These are phyloP conservation scores for Parnassius orleans DNA, from an alignment of 2,888 invertebrate species.

Conservation along the genomic window DNA sequence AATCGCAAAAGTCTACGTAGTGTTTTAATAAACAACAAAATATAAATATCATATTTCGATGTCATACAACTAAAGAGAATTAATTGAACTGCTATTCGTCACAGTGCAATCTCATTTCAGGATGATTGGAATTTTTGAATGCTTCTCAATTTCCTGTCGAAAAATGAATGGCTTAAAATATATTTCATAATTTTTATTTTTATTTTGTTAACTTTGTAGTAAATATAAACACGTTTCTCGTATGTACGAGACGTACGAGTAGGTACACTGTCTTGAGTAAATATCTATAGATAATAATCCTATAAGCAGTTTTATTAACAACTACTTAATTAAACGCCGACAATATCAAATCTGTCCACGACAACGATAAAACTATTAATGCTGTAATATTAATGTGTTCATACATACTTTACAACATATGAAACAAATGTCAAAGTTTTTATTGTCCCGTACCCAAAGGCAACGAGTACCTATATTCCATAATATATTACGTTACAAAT, in stretches of 20 bases:
- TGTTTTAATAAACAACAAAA: constrained; percentile 14
- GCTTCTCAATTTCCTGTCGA: constrained; percentile 47
- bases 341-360: constrained; percentile 21
- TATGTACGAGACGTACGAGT: too few relatives aligned
- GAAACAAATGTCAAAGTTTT: too few relatives aligned
- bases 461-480: too few relatives aligned
- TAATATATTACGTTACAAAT: too few relatives aligned
- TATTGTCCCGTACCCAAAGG: too few relatives aligned
- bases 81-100: constrained; percentile 54
- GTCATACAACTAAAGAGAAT: constrained; percentile 38
- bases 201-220: constrained; percentile 40
- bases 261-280: too few relatives aligned
- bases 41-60: constrained; percentile 25
- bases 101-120: constrained; percentile 50
- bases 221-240: too few relatives aligned
- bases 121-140: constrained; percentile 49
- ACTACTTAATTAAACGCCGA: constrained; percentile 52
- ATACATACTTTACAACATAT: too few relatives aligned
- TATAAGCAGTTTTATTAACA: constrained; percentile 60
- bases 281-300: constrained; percentile 25
- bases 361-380: too few relatives aligned
- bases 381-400: too few relatives aligned
- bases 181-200: constrained; percentile 29
- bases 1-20: too few relatives aligned
- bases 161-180: constrained; percentile 49